These are phyloP conservation scores for Mastomys coucha DNA, from an alignment of 2,113 vertebrate species.

Conservation along the genomic window DNA sequence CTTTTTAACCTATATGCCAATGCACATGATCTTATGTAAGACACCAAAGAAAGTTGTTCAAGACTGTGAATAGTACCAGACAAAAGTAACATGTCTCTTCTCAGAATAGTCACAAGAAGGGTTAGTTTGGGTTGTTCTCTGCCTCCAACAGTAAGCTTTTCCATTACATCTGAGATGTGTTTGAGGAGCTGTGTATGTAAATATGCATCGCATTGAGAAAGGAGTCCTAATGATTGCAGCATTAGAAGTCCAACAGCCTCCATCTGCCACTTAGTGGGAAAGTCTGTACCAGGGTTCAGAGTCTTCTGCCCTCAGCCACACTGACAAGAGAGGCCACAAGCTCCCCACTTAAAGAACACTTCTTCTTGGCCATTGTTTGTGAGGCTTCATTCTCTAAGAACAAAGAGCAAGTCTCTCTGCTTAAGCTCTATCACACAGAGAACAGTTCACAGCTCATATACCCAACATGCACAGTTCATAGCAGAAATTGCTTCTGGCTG, in stretches of 20 bases:
- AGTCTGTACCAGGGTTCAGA: neutral
- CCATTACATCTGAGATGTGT: neutral
- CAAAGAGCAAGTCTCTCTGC: neutral
- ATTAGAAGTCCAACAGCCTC: neutral
- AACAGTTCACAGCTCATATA: neutral
- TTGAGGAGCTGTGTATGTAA: constrained; percentile 25
- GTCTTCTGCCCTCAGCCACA: neutral
- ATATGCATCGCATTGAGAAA: neutral
- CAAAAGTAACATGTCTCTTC: constrained; percentile 82
- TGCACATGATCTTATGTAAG: constrained; percentile 82
- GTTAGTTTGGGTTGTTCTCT: constrained; percentile 57
- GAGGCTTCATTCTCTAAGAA: neutral
- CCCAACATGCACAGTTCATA: neutral
- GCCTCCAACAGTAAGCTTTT: constrained; percentile 44
- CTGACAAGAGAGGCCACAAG: neutral
- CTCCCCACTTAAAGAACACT: neutral
- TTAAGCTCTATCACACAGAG: neutral
- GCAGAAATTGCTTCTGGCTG: neutral
- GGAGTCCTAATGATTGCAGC: neutral
- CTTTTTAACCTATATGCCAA: constrained; percentile 75
- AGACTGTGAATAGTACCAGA: constrained; percentile 85
- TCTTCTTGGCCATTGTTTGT: neutral
- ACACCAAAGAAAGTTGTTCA: constrained; percentile 79
- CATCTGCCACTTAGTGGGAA: neutral
- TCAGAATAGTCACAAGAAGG: constrained; percentile 69